These are phyloP conservation scores for Platerodrilus igneus DNA, from an alignment of 2,888 invertebrate species.

Conservation along the genomic window DNA sequence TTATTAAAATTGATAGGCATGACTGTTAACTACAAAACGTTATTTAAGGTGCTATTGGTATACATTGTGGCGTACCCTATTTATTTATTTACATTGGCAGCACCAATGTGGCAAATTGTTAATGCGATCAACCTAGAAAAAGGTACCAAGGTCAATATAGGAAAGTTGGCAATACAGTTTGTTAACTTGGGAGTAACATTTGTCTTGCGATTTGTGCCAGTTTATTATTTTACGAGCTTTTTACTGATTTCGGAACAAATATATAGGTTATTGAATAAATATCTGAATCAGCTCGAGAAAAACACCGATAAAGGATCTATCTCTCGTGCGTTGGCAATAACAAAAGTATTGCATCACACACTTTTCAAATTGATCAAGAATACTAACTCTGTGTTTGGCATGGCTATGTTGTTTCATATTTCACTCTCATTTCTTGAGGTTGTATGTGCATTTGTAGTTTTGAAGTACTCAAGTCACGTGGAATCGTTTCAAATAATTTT, in stretches of 20 bases:
- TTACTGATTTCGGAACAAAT: not conserved
- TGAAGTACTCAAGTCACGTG: no score
- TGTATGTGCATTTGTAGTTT: no score
- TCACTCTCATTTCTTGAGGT: no score
- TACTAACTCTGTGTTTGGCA: no score
- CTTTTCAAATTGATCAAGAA: no score
- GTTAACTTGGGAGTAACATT: constrained; percentile 5
- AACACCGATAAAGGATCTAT: no score
- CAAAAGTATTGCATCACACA: no score
- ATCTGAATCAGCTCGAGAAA: not conserved
- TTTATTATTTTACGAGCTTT: constrained; percentile 7
- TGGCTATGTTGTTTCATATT: no score
- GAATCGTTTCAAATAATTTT: no score
- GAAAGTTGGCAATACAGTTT: not conserved
- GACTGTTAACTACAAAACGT: not conserved
- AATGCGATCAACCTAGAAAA: not conserved
- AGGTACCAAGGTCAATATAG: not conserved
- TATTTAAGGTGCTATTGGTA: not conserved
- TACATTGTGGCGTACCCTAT: constrained; percentile 3
- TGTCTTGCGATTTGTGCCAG: constrained; percentile 5
- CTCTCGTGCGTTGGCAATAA: no score
- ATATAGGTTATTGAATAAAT: not conserved
- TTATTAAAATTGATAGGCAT: not conserved
- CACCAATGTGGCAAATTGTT: constrained; percentile 5
- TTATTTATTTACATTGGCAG: constrained; percentile 4